Conservation (phyloP, 2,888 invertebrate species). For the Meteorus colon region DNA sequence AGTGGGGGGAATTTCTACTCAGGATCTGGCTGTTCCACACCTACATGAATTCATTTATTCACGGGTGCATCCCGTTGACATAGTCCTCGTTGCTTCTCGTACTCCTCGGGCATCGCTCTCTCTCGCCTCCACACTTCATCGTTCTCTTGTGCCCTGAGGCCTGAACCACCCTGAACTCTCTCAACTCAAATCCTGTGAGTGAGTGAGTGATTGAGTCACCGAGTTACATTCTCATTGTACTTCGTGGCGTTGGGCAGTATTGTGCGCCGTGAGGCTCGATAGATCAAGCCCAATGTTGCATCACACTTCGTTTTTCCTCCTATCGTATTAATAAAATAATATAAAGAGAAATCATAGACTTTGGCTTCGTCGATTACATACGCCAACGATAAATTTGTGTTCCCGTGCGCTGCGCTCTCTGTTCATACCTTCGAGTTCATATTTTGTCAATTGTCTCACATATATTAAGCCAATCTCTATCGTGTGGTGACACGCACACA, state of each 20-base stretch:
- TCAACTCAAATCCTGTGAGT: no score
- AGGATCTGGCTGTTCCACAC: no score
- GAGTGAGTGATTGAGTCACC: no score
- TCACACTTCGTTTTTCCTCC: background rate
- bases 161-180: no score
- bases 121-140: no score
- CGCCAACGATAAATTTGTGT: background rate
- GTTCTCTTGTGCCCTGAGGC: no score
- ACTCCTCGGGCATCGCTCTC: no score
- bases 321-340: background rate
- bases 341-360: background rate
- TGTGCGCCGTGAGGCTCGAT: background rate
- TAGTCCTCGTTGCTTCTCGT: no score
- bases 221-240: no score
- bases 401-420: background rate
- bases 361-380: background rate
- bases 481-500: slow-evolving; percentile 24
- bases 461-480: background rate
- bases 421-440: background rate
- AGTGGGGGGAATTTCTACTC: no score
- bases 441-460: background rate
- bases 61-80: no score
- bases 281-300: slow-evolving; percentile 3
- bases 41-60: background rate
- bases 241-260: no score